phyloP scores from a whole-genome alignment of 2,113 vertebrate species.

The Eidolon helvum region DNA sequence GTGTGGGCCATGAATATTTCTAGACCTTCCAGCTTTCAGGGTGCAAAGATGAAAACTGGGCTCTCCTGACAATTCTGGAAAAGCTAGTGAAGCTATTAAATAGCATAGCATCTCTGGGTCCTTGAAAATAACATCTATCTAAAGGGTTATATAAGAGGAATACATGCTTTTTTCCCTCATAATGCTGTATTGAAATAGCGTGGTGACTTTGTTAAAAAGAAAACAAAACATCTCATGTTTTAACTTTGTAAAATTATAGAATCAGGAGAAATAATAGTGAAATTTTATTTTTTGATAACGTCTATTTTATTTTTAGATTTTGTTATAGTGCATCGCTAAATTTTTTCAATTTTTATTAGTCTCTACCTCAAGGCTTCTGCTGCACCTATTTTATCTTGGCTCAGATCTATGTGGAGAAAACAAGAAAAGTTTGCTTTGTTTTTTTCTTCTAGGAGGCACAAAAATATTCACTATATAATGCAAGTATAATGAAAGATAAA shows the following conservation, averaged over 20 bases:
- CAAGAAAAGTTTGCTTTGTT: neutral
- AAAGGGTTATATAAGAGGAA: neutral
- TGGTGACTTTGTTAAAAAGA: neutral
- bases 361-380: neutral
- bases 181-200: neutral
- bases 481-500: neutral
- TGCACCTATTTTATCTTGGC: neutral
- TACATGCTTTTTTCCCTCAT: neutral
- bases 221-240: neutral
- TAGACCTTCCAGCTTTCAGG: neutral
- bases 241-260: neutral
- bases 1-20: neutral
- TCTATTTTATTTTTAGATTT: conserved; percentile 27
- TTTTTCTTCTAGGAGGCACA: neutral
- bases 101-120: neutral
- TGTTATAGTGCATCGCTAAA: neutral
- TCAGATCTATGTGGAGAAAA: conserved; percentile 5
- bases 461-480: conserved; percentile 22
- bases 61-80: neutral
- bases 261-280: neutral
- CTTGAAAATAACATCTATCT: neutral
- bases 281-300: neutral
- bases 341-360: conserved; percentile 36
- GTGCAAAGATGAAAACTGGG: neutral
- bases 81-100: neutral